Percentiles rank a stretch among this genome's conserved stretches.
Evolutionary conservation across 2,888 invertebrate genomes (phyloP).

Genomic region (Rhamphomyia laevipes): DNA sequence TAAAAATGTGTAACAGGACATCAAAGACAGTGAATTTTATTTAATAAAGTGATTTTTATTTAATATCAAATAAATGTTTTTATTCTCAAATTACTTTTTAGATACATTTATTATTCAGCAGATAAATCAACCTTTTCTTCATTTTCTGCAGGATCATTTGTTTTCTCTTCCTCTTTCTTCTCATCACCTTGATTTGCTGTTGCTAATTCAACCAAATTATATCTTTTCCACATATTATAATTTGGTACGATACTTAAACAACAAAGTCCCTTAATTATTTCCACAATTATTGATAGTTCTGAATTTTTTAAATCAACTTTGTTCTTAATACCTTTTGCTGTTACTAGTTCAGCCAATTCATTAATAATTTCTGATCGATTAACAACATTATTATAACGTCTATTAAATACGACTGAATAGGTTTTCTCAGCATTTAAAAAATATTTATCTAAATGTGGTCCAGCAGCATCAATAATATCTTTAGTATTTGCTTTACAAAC

Average conservation of each 20-base stretch:
- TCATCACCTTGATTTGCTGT: neutral
- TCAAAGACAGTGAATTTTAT: no score
- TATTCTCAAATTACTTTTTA: no score
- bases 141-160: no score
- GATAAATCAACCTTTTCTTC: no score
- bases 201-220: slow-evolving; percentile 58
- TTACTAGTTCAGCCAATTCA: slow-evolving; percentile 58
- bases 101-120: no score
- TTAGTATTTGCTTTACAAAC: slow-evolving; percentile 69
- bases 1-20: no score
- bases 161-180: neutral
- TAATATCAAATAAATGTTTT: no score
- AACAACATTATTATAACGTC: slow-evolving; percentile 63
- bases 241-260: slow-evolving; percentile 69
- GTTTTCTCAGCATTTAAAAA: slow-evolving; percentile 60
- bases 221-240: slow-evolving; percentile 69
- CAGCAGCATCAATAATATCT: slow-evolving; percentile 59
- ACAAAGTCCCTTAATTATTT: slow-evolving; percentile 69
- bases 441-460: slow-evolving; percentile 56
- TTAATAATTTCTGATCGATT: slow-evolving; percentile 60
- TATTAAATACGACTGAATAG: slow-evolving; percentile 66
- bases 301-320: slow-evolving; percentile 70
- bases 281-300: slow-evolving; percentile 65
- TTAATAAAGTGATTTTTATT: no score
- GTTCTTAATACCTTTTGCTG: slow-evolving; percentile 55